Evolutionary conservation across 2,797 vertebrate genomes (phyloP).

Genomic region (Eulemur coronatus): DNA sequence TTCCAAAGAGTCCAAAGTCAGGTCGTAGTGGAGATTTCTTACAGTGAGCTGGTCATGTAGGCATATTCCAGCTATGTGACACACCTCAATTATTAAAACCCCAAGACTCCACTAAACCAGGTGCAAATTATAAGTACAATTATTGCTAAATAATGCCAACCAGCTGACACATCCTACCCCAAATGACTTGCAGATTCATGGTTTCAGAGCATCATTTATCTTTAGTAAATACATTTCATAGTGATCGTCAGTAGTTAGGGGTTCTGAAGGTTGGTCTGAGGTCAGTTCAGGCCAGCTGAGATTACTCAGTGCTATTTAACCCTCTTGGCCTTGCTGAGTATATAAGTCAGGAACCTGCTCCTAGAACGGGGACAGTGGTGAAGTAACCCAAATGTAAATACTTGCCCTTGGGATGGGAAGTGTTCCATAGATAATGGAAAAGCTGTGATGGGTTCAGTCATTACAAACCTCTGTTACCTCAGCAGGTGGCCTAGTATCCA

Average conservation of each 20-base stretch:
- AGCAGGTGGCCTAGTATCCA: neutral
- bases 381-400: neutral
- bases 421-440: neutral
- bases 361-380: neutral
- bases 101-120: neutral
- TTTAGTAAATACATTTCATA: neutral
- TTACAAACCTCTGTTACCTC: neutral
- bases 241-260: neutral
- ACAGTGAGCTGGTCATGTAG: neutral
- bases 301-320: neutral
- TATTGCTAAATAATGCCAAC: neutral
- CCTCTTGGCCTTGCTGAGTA: neutral
- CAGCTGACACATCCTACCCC: neutral
- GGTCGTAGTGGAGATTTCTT: neutral
- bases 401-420: neutral
- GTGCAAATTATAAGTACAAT: slow-evolving; percentile 11
- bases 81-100: neutral
- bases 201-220: neutral
- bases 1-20: neutral
- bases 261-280: neutral
- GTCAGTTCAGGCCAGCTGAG: neutral
- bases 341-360: neutral
- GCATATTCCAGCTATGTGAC: neutral
- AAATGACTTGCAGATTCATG: neutral
- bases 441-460: neutral